Evolutionary conservation across 2,888 invertebrate genomes (phyloP).

Genomic region (Stegophylla sp.): DNA sequence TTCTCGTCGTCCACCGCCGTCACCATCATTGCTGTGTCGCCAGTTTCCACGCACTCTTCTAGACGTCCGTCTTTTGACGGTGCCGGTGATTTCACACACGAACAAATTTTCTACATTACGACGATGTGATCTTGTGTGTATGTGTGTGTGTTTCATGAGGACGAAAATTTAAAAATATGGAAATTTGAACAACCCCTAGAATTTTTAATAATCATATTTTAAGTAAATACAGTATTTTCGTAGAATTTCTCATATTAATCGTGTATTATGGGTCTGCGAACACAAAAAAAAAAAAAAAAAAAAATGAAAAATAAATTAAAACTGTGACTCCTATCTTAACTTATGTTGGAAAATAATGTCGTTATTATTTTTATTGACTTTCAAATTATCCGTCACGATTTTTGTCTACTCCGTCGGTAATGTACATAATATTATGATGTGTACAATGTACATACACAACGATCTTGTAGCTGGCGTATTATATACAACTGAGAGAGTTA

Average conservation of each 20-base stretch:
- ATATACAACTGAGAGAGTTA: not conserved
- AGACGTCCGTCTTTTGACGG: constrained; percentile 37
- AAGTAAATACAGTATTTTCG: not conserved
- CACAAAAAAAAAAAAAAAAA: too few species aligned
- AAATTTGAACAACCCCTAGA: not conserved
- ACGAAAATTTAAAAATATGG: not conserved
- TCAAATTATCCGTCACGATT: constrained; percentile 6
- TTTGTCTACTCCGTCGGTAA: not conserved
- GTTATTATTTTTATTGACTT: not conserved
- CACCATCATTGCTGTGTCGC: constrained; percentile 60
- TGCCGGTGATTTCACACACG: constrained; percentile 44
- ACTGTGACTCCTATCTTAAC: not conserved
- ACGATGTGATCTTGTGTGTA: not conserved
- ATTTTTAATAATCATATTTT: not conserved
- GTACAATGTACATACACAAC: too few species aligned
- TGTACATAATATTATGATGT: not conserved
- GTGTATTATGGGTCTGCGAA: too few species aligned
- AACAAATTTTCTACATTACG: not conserved
- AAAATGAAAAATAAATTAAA: too few species aligned
- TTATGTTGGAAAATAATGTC: not conserved
- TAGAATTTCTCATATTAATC: too few species aligned
- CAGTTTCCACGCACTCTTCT: constrained; percentile 27
- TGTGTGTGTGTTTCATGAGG: not conserved
- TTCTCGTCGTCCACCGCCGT: constrained; percentile 61
- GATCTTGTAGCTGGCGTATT: not conserved